Evolutionary conservation across 2,797 vertebrate genomes (phyloP).

Genomic region (Aulostomus chinensis): DNA sequence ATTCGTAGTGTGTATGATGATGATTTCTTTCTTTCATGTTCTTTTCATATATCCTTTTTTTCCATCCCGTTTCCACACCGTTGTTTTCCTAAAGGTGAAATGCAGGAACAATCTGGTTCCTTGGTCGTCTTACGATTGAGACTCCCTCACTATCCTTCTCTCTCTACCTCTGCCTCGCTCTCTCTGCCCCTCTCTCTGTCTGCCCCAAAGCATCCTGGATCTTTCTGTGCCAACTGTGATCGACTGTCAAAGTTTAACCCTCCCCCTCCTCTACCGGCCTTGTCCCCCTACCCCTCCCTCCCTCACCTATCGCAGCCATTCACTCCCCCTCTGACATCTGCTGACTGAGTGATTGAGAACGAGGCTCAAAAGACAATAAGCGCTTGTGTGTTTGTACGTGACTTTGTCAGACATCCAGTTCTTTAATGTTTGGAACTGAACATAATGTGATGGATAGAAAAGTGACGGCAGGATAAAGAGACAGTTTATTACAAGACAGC

Average conservation of each 20-base stretch:
- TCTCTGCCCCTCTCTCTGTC: constrained; percentile 62
- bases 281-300: constrained; percentile 5
- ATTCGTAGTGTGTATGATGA: constrained; percentile 69
- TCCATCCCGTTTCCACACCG: constrained; percentile 28
- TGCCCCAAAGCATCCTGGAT: constrained; percentile 72
- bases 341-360: constrained; percentile 57
- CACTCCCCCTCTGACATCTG: constrained; percentile 31
- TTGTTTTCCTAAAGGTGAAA: constrained; percentile 53
- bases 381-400: constrained; percentile 35
- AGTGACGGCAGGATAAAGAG: constrained; percentile 45
- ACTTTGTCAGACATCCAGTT: constrained; percentile 26
- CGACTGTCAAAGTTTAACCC: constrained; percentile 75
- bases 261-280: constrained; percentile 24
- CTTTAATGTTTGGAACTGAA: constrained; percentile 13
- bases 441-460: constrained; percentile 36
- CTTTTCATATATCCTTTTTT: constrained; percentile 63
- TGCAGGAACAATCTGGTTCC: constrained; percentile 51
- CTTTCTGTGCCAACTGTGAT: constrained; percentile 81
- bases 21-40: constrained; percentile 71
- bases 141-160: constrained; percentile 44
- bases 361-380: constrained; percentile 39
- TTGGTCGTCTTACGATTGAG: constrained; percentile 50
- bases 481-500: constrained; percentile 44
- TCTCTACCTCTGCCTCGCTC: constrained; percentile 57
- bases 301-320: constrained; percentile 1